A percentile compares a stretch with the other conserved stretches of the same genome.
Evolutionary conservation across 2,797 vertebrate species (phyloP).

Genomic region (Lophius americanus): DNA sequence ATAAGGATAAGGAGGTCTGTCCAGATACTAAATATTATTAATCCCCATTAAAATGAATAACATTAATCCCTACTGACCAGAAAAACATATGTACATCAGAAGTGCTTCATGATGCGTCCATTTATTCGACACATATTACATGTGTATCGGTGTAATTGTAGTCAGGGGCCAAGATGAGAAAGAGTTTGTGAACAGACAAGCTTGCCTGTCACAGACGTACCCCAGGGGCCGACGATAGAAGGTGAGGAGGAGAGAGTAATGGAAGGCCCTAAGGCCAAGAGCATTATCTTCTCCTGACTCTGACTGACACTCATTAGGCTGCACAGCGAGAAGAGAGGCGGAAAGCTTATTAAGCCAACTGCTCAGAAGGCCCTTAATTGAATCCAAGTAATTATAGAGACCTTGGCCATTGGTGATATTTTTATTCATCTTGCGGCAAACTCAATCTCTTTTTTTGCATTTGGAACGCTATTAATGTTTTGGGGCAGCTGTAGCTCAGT

Average conservation of each 20-base stretch:
- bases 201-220: constrained; percentile 60
- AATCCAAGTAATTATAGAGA: constrained; percentile 83
- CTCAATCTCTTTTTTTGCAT: constrained; percentile 67
- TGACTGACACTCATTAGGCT: constrained; percentile 83
- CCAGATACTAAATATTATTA: background rate
- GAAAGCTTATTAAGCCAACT: constrained; percentile 82
- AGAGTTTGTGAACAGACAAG: constrained; percentile 49
- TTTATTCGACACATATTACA: constrained; percentile 50
- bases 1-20: background rate
- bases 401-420: constrained; percentile 81
- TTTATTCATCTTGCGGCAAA: constrained; percentile 82
- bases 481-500: too few species aligned
- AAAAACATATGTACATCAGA: background rate
- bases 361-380: constrained; percentile 80
- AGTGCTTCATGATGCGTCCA: constrained; percentile 32
- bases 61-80: constrained; percentile 2
- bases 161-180: constrained; percentile 29
- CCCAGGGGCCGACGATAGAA: constrained; percentile 58
- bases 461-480: constrained; percentile 80
- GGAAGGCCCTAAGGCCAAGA: constrained; percentile 70
- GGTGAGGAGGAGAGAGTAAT: constrained; percentile 70
- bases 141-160: constrained; percentile 30
- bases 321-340: constrained; percentile 71
- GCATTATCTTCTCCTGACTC: constrained; percentile 81
- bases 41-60: constrained; percentile 1